phyloP scores from a whole-genome alignment of 2,797 vertebrate genomes.

The Lacerta agilis region DNA sequence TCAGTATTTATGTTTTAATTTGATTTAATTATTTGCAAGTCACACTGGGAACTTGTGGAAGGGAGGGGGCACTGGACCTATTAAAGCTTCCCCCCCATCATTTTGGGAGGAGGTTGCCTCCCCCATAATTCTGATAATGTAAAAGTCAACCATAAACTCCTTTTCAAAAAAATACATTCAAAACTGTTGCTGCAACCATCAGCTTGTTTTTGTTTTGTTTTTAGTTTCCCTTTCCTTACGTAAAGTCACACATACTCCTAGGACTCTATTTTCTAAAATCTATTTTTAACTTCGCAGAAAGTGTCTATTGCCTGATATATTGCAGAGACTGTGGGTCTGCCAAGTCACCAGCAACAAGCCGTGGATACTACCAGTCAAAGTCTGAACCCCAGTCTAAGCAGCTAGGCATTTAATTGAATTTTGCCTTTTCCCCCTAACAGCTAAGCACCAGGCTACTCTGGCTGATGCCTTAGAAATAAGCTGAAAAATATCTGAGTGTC shows the following conservation, averaged over 20 bases:
- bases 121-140: background rate
- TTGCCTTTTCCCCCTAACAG: background rate
- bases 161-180: background rate
- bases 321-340: slow-evolving; percentile 43
- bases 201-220: background rate
- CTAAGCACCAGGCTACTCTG: slow-evolving; percentile 24
- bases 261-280: background rate
- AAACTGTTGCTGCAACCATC: background rate
- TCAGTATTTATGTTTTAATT: background rate
- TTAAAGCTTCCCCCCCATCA: no score
- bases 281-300: slow-evolving; percentile 37
- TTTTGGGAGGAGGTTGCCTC: background rate
- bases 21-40: background rate
- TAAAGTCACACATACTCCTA: slow-evolving; percentile 14
- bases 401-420: slow-evolving; percentile 59
- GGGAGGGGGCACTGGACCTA: background rate
- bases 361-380: slow-evolving; percentile 39
- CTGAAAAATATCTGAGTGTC: slow-evolving; percentile 18
- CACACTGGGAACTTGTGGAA: background rate
- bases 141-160: background rate
- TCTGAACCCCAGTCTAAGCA: slow-evolving; percentile 41
- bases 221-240: slow-evolving; percentile 10
- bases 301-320: slow-evolving; percentile 44
- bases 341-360: slow-evolving; percentile 60
- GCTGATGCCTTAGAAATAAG: slow-evolving; percentile 20